Evolutionary conservation across 92 coral and sea anemone species (phyloP), one percentile per base, ranked within the genome.

Genomic region (Zoanthus sansibaricus): DNA sequence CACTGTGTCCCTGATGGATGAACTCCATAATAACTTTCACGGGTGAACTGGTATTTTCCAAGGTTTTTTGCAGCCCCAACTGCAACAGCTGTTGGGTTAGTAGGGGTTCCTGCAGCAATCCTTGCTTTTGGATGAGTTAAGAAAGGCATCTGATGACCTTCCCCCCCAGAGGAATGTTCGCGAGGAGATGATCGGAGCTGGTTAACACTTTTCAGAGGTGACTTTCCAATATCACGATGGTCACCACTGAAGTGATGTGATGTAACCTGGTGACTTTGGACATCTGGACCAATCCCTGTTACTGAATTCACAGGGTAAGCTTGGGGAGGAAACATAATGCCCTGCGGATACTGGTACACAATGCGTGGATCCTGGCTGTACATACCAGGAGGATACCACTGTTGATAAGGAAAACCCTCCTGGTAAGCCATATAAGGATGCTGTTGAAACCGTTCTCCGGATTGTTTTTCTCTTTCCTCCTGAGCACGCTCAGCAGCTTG

Each of bases 41-140:
- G 84, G 1, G 93, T 75, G 46, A 78, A 94, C 31, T 89, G 76
- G 42, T 87, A 92, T 71, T 94, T 93, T 42, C 94, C 98, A 82
- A 69, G 88, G 62, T 96, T 98, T 49, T 95, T 95, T 3, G 98
- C 98, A 16, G 95, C 94, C 61, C 95, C 95, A 64, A 97, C 86
- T 15, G 99, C 99, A 83, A 97, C 89, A 37, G 99, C 98, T 64
- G 98, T 97, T 44, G 99, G 94, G 86, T 97, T 94, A 20, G 99
- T 95, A 4, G 99, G 98, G 14, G 94, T 94, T 56, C 95, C 98
- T 8, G 90, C 89, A 14, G 71, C 80, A 58, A 82, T 64, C 58
- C 89, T 89, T 15, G 82, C 72, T 37, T 86, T 90, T 45, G 72
- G 88, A 25, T 87, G 92, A 71, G 87, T 71, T 46, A 72, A 77